Conservation (phyloP, 2,113 vertebrate species). For the Rousettus leschenaultii region DNA sequence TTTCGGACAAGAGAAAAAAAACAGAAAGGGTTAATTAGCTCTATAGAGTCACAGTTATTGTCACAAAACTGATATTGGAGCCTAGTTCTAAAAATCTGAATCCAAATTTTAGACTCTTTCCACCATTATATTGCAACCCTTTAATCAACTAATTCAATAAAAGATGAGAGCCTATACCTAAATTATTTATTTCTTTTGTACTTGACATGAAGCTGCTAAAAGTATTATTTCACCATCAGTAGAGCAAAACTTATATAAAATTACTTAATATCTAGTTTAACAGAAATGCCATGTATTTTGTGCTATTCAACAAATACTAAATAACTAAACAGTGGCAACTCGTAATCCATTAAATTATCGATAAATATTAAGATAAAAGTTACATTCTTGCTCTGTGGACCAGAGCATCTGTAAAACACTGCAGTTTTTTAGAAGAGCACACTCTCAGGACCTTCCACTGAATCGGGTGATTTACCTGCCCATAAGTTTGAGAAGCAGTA, state of each 20-base stretch:
- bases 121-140: neutral
- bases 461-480: neutral
- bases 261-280: conserved; percentile 9
- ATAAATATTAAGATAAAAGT: neutral
- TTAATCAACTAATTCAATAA: neutral
- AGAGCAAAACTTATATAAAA: conserved; percentile 13
- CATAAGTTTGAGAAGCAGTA: neutral
- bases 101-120: conserved; percentile 24
- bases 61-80: neutral
- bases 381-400: neutral
- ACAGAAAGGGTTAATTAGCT: neutral
- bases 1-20: neutral
- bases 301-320: neutral
- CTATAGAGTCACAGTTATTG: neutral
- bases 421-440: neutral
- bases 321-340: neutral
- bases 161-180: neutral
- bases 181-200: neutral
- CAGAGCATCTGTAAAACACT: neutral
- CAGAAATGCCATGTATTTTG: neutral
- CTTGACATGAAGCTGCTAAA: neutral
- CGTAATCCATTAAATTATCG: neutral
- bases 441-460: neutral
- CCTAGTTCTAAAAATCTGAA: conserved; percentile 14
- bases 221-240: neutral